Evolutionary conservation across 1,140 invertebrate genomes (phyloP).

Genomic region (Cyrtorhinus lividipennis): DNA sequence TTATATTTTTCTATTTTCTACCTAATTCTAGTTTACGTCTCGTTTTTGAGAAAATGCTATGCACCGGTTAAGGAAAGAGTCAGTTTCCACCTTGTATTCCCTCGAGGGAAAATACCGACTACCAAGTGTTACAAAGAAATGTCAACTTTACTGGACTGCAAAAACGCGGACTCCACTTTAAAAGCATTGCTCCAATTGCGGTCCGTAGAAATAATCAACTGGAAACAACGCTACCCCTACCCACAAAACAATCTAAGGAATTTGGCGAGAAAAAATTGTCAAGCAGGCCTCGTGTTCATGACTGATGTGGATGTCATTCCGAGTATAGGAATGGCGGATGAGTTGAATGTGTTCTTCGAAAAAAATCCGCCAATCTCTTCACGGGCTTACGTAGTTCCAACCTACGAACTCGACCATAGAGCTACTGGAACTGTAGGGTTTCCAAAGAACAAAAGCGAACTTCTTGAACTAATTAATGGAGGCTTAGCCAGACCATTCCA

Average conservation of each 20-base stretch:
- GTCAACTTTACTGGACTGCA: background rate
- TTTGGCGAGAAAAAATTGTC: slow-evolving; percentile 66
- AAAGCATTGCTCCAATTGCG: slow-evolving; percentile 36
- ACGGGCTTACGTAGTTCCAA: slow-evolving; percentile 83
- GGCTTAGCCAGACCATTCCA: slow-evolving; percentile 78
- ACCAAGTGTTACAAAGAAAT: background rate
- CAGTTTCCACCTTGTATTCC: slow-evolving; percentile 53
- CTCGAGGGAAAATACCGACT: slow-evolving; percentile 34
- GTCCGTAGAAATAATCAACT: slow-evolving; percentile 39
- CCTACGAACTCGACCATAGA: slow-evolving; percentile 81
- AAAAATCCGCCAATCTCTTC: slow-evolving; percentile 31
- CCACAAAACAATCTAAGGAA: slow-evolving; percentile 78
- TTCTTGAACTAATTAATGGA: slow-evolving; percentile 56
- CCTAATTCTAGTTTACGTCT: slow-evolving; percentile 39
- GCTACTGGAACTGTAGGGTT: slow-evolving; percentile 57
- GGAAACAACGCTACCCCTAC: slow-evolving; percentile 58
- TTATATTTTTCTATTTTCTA: background rate
- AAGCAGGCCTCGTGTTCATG: slow-evolving; percentile 39
- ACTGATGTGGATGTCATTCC: slow-evolving; percentile 78
- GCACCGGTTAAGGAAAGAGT: slow-evolving; percentile 49
- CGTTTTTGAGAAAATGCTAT: slow-evolving; percentile 59
- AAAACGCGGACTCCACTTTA: slow-evolving; percentile 36
- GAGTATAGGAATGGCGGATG: slow-evolving; percentile 44
- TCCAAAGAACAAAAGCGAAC: slow-evolving; percentile 58
- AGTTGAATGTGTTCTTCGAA: slow-evolving; percentile 56